Percentiles rank a stretch among this genome's conserved stretches.
Evolutionary conservation across 2,113 vertebrate species (phyloP).

Genomic region (Odocoileus hemionus): DNA sequence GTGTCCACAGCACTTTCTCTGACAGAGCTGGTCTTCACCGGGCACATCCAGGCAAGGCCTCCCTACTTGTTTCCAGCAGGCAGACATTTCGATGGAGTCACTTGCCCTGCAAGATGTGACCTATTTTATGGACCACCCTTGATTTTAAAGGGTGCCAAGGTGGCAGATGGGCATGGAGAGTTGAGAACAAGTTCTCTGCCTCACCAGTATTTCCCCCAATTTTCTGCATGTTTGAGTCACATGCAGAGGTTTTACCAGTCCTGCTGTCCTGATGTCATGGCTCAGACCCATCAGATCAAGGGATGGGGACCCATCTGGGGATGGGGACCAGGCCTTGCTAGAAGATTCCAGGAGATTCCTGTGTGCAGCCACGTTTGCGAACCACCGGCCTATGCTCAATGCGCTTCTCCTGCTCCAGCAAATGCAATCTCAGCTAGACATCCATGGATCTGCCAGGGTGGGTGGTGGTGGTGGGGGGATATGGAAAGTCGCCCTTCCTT

Average conservation of each 20-base stretch:
- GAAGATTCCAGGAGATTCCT: background rate
- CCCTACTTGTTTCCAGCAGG: background rate
- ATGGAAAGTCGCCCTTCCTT: background rate
- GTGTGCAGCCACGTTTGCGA: accelerated
- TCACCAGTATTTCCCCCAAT: accelerated
- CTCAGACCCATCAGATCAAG: background rate
- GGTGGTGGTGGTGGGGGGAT: background rate
- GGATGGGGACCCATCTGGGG: background rate
- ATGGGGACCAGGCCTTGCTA: background rate
- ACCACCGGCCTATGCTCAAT: background rate
- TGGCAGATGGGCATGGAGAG: background rate
- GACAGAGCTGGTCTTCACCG: too few species aligned
- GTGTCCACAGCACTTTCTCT: background rate
- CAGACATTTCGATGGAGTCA: accelerated
- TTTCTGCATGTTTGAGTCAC: accelerated
- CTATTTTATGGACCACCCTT: background rate
- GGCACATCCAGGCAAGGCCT: accelerated
- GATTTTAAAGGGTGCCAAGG: background rate
- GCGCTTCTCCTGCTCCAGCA: background rate
- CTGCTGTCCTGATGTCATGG: accelerated
- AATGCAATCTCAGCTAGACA: background rate
- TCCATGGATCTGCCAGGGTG: background rate
- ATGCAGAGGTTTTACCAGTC: background rate
- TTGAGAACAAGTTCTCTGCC: background rate
- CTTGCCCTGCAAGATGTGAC: background rate